phyloP scores from a whole-genome alignment of 2,888 invertebrate genomes.

The Aleiodes leptofemur region DNA sequence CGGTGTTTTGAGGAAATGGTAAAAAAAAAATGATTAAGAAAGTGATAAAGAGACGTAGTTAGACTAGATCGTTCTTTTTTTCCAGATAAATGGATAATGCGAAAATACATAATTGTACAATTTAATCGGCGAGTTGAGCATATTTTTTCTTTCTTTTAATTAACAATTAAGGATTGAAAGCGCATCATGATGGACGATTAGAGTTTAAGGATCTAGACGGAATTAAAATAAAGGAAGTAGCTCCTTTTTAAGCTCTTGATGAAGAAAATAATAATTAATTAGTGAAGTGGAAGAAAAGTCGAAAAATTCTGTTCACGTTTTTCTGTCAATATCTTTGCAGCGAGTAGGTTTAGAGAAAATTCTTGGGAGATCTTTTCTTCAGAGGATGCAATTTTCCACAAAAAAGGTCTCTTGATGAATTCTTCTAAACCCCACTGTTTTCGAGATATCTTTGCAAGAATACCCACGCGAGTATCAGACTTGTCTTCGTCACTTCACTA shows the following conservation, averaged over 20 bases:
- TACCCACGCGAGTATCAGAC: no score
- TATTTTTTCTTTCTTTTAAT: background rate
- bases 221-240: conserved; percentile 60
- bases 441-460: no score
- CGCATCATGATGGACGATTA: conserved; percentile 10
- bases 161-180: conserved; percentile 23
- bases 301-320: no score
- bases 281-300: background rate
- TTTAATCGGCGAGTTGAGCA: conserved; percentile 15
- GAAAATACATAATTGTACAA: conserved; percentile 37
- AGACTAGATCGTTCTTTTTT: conserved; percentile 34
- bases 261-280: conserved; percentile 21
- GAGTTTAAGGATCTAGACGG: conserved; percentile 33
- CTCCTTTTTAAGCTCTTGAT: conserved; percentile 64
- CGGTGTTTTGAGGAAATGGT: conserved; percentile 39
- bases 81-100: conserved; percentile 6
- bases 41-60: conserved; percentile 39
- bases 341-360: no score
- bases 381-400: no score
- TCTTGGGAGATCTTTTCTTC: no score
- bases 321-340: no score
- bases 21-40: conserved; percentile 24
- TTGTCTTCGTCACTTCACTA: background rate
- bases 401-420: no score
- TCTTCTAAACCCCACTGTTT: no score